phyloP scores from a whole-genome alignment of 2,888 invertebrate species.

The Apodemia hepburni region DNA sequence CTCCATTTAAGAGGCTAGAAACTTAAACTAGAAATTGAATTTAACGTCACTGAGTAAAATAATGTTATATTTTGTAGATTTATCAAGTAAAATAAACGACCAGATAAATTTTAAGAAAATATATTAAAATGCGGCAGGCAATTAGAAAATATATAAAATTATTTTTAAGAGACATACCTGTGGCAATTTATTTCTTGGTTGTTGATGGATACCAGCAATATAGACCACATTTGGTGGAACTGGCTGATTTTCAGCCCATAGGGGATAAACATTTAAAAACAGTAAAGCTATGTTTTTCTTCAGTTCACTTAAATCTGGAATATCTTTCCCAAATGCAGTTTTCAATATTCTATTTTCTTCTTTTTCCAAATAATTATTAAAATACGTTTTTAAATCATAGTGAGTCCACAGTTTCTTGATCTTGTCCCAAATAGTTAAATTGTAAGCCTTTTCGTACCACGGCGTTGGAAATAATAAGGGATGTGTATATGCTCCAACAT shows the following conservation, averaged over 20 bases:
- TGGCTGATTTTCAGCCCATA: conserved; percentile 51
- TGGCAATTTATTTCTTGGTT: conserved; percentile 44
- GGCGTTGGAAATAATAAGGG: conserved; percentile 34
- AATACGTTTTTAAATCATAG: conserved; percentile 24
- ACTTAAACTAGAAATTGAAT: no score
- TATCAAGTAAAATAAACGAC: no score
- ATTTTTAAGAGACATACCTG: conserved; percentile 38
- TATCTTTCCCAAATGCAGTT: conserved; percentile 37
- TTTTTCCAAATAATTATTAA: conserved; percentile 19
- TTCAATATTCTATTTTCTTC: conserved; percentile 28
- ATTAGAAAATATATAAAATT: no score
- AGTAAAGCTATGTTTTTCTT: conserved; percentile 46
- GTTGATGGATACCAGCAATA: conserved; percentile 55
- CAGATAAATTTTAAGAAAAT: no score
- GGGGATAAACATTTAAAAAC: conserved; percentile 55
- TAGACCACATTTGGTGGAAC: conserved; percentile 52
- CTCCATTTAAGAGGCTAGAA: no score
- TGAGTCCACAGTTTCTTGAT: conserved; percentile 31
- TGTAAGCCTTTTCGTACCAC: conserved; percentile 33
- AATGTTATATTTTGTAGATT: no score
- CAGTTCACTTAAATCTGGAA: conserved; percentile 36
- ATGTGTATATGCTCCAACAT: conserved; percentile 35
- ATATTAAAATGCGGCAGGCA: no score
- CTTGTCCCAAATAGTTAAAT: conserved; percentile 39
- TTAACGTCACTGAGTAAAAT: no score